phyloP scores from a whole-genome alignment of 2,888 invertebrate species.

The Drosophila aldrichi region DNA sequence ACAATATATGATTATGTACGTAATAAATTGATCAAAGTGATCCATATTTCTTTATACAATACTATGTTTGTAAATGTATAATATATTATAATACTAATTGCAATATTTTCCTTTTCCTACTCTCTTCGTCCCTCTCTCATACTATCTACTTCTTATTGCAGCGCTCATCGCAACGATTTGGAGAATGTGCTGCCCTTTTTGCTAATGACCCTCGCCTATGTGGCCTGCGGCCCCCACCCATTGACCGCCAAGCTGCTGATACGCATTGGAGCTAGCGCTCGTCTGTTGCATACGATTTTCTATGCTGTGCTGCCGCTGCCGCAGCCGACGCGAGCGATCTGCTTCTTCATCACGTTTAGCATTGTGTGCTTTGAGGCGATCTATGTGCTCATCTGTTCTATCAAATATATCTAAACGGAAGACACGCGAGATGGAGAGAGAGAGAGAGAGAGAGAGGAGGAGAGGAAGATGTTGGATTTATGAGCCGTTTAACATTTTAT shows the following conservation, averaged over 20 bases:
- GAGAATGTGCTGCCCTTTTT: conserved; percentile 89
- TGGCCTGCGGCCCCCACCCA: conserved; percentile 86
- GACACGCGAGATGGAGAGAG: no score
- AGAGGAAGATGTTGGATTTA: conserved; percentile 7
- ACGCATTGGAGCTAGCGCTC: conserved; percentile 86
- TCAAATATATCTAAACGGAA: conserved; percentile 58
- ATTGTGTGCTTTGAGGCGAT: conserved; percentile 86
- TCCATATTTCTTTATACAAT: neutral
- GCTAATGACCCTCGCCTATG: conserved; percentile 86
- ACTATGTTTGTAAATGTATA: no score
- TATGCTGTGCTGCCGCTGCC: conserved; percentile 87
- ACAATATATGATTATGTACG: neutral
- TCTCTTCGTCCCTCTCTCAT: neutral
- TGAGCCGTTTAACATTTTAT: conserved; percentile 24
- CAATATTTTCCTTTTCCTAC: neutral
- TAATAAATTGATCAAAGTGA: neutral
- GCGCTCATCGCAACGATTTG: conserved; percentile 89
- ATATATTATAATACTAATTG: neutral
- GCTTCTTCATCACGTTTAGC: conserved; percentile 84
- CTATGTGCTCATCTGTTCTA: conserved; percentile 77
- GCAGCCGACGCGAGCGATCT: conserved; percentile 86
- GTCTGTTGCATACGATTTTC: conserved; percentile 88
- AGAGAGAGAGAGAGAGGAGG: no score
- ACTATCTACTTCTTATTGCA: conserved; percentile 67
- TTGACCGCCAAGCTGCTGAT: conserved; percentile 86